Percentiles rank a stretch among this genome's conserved stretches.
phyloP scores from a whole-genome alignment of 2,888 invertebrate species.

The Drosophila meridiana region DNA sequence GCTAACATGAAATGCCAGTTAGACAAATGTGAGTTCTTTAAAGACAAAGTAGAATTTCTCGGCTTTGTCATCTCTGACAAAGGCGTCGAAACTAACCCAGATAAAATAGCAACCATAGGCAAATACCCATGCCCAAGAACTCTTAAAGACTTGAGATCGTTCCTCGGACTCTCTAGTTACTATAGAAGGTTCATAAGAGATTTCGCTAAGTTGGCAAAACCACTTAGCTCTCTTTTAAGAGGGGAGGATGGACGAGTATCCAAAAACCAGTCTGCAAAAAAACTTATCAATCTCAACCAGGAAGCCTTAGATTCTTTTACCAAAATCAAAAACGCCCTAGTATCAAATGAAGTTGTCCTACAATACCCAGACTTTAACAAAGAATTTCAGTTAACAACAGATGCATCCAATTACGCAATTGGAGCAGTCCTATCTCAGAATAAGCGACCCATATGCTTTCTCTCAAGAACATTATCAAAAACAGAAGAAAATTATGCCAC shows the following conservation, averaged over 20 bases:
- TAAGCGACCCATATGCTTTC: not conserved
- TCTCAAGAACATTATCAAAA: not conserved
- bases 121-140: conserved; percentile 12
- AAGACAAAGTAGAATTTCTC: not conserved
- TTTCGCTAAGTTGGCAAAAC: conserved; percentile 21
- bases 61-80: conserved; percentile 7
- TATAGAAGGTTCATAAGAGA: conserved; percentile 13
- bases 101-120: conserved; percentile 9
- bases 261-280: not conserved
- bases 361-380: not conserved
- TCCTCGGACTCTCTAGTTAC: conserved; percentile 10
- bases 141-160: conserved; percentile 6
- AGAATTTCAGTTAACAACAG: not conserved
- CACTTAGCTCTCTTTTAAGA: not conserved
- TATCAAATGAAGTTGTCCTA: not conserved
- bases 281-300: not conserved
- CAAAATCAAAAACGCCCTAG: not conserved
- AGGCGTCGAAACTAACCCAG: not conserved
- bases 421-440: not conserved
- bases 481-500: not conserved
- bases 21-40: not conserved
- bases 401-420: not conserved
- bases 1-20: not conserved
- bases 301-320: not conserved
- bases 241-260: not conserved